Evolutionary conservation across 37 sponge, comb jelly and placozoan species (phyloP).

Genomic region (Amphimedon queenslandica): DNA sequence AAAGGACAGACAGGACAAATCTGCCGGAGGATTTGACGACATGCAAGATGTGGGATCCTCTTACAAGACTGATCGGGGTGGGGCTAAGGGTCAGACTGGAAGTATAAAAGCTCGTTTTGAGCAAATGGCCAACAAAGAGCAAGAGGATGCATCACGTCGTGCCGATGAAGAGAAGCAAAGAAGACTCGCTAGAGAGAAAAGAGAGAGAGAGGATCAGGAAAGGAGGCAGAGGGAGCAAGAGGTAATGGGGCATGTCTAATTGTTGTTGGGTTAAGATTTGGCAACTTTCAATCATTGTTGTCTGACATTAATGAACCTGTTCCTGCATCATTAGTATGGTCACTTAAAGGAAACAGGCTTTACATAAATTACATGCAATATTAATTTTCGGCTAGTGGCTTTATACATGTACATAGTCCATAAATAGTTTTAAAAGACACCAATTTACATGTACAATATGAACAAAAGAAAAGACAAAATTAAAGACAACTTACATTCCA

Average conservation of each 20-base stretch:
- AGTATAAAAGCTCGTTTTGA: slow-evolving; percentile 71
- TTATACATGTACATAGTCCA: too few species aligned
- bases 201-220: slow-evolving; percentile 35
- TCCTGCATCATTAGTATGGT: too few species aligned
- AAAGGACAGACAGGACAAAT: slow-evolving; percentile 82
- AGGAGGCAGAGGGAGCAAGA: slow-evolving; percentile 27
- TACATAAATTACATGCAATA: too few species aligned
- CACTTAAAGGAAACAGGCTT: too few species aligned
- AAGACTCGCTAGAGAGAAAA: slow-evolving; percentile 37
- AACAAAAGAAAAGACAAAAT: too few species aligned
- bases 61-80: slow-evolving; percentile 33
- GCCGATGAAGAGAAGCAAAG: slow-evolving; percentile 58
- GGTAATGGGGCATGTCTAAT: neutral
- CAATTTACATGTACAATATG: too few species aligned
- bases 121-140: slow-evolving; percentile 58
- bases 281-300: too few species aligned
- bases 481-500: too few species aligned
- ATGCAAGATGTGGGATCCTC: slow-evolving; percentile 68
- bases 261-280: neutral
- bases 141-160: slow-evolving; percentile 36
- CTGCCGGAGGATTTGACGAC: slow-evolving; percentile 79
- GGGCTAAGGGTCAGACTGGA: slow-evolving; percentile 52
- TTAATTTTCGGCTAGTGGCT: too few species aligned
- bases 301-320: too few species aligned
- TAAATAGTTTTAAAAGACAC: too few species aligned